Evolutionary conservation across 1,140 invertebrate species (phyloP), one percentile per base, ranked within the genome.

Genomic region (Aleiodes sp.): DNA sequence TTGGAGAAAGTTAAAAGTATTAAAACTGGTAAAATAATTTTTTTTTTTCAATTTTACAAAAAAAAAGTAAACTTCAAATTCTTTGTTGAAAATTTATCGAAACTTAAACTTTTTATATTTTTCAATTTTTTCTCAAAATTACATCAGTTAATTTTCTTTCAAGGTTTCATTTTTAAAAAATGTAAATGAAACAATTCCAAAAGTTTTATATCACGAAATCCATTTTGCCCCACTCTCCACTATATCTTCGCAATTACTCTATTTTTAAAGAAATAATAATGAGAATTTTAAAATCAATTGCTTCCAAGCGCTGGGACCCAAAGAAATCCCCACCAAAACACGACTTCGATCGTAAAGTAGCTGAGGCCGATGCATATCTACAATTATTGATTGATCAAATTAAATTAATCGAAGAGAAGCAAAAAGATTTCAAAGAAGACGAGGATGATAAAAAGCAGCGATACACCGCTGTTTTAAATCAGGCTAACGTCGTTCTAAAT

Each of bases 361-460:
- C 94, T 0, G 97, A 99, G 87, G 96, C 97, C 14, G 97, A 99
- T 87, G 94, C 94, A 26, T 99, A 98, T 87, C 89, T 99, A 43
- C 96, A 99, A 87, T 88, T 99, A 62, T 91, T 99, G 82, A 98
- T 99, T 71, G 95, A 99, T 75, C 95, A 99, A 86, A 93, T 95
- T 73, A 91, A 91, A 79, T 90, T 94, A 80, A 90, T 85, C 52
- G 82, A 85, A 70, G 65, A 70, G 43, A 84, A 84, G 65, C 78
- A 77, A 29, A 74, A 71, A 10, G 60, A 31, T 16, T 67, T 68
- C 52, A 71, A 65, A 4, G 74, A 80, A 43, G 78, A 80, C 24
- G 74, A 82, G 8, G 80, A 84, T 28, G 81, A 83, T n/a, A 79
- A 72, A 28, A 70, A 71, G 12, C 70, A 79, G 33, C 82, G 78